A percentile compares a stretch with the other conserved stretches of the same genome.
phyloP scores from a whole-genome alignment of 2,113 vertebrate species.

The Eclectus roratus region DNA sequence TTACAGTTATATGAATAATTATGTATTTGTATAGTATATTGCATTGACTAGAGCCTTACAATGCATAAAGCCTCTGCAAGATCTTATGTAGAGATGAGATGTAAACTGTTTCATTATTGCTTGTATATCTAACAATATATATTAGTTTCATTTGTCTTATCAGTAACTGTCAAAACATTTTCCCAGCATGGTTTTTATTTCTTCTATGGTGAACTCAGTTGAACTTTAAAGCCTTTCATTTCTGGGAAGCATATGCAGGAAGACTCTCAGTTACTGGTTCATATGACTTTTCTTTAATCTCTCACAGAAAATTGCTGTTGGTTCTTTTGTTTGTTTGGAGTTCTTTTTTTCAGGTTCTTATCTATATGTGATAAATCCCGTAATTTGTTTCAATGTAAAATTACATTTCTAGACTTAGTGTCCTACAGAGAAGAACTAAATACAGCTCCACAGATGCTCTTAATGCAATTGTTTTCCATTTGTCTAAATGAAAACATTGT shows the following conservation, averaged over 20 bases:
- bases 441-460: neutral
- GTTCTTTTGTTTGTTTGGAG: neutral
- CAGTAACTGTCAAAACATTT: neutral
- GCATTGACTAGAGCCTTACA: neutral
- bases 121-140: neutral
- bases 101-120: neutral
- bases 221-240: neutral
- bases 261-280: neutral
- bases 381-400: neutral
- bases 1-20: neutral
- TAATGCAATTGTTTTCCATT: constrained; percentile 8
- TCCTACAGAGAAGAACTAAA: neutral
- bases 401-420: neutral
- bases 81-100: neutral
- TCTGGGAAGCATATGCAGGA: neutral
- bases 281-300: neutral
- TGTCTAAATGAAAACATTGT: neutral
- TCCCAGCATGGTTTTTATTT: neutral
- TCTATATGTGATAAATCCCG: neutral
- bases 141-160: neutral
- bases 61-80: neutral
- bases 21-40: neutral
- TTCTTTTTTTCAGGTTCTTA: neutral
- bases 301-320: neutral
- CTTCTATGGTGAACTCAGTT: neutral